Evolutionary conservation across 64 coral and sea anemone species (phyloP).

Genomic region (Acropora tenuis): DNA sequence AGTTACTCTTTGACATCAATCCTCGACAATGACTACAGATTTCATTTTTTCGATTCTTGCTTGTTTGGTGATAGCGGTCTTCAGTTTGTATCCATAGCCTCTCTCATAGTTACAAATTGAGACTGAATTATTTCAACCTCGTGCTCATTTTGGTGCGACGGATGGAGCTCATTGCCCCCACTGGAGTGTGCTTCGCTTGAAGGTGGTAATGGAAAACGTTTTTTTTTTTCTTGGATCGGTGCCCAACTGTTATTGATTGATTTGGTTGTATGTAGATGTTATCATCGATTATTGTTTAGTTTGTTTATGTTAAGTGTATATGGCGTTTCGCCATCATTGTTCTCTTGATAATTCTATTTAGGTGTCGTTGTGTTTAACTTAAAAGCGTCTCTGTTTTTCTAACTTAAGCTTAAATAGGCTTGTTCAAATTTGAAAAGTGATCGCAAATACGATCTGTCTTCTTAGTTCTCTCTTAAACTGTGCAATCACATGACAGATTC

Average conservation of each 20-base stretch:
- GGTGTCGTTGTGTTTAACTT: background rate
- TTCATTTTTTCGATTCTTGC: too few species aligned
- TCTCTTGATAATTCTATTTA: background rate
- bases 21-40: too few species aligned
- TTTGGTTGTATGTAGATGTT: background rate
- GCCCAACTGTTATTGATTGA: background rate
- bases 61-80: too few species aligned
- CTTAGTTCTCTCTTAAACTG: background rate
- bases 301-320: background rate
- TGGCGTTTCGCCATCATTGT: constrained; percentile 44
- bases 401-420: background rate
- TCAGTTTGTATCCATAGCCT: too few species aligned
- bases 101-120: too few species aligned
- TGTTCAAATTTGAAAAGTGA: background rate
- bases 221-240: background rate
- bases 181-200: background rate
- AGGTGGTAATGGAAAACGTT: background rate
- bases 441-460: background rate
- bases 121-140: too few species aligned
- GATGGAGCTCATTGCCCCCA: too few species aligned
- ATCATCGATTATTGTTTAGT: background rate
- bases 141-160: too few species aligned
- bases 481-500: background rate
- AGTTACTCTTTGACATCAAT: too few species aligned
- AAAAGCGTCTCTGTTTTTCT: too few species aligned